Evolutionary conservation across 2,113 vertebrate species (phyloP).

Genomic region (Campylomormyrus numenius): DNA sequence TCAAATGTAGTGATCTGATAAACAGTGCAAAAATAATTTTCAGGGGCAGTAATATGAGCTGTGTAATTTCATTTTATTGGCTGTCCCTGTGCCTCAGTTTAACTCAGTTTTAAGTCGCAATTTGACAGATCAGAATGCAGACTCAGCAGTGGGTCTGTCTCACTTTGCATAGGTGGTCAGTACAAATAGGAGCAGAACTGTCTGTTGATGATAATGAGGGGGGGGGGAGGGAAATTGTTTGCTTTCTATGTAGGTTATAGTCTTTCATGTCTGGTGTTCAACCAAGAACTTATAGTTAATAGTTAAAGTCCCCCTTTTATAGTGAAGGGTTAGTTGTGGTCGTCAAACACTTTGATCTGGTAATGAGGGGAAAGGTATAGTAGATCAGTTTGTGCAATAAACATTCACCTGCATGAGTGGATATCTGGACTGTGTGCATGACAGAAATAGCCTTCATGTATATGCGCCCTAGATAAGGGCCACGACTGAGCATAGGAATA

Average conservation of each 20-base stretch:
- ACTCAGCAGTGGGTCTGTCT: background rate
- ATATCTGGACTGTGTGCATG: background rate
- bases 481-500: background rate
- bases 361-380: background rate
- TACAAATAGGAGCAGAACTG: background rate
- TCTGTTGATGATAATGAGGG: background rate
- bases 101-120: background rate
- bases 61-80: background rate
- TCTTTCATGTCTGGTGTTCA: background rate
- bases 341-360: background rate
- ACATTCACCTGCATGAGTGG: background rate
- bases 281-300: background rate
- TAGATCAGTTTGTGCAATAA: constrained; percentile 7
- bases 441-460: background rate
- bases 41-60: background rate
- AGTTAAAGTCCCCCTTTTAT: background rate
- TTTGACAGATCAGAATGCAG: background rate
- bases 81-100: background rate
- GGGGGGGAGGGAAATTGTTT: background rate
- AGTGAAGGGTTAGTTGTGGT: background rate
- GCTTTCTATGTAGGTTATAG: background rate
- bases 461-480: background rate
- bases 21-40: background rate
- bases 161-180: background rate
- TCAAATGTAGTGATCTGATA: background rate